These are phyloP conservation scores for Hydrolagus colliei DNA, from an alignment of 2,797 vertebrate genomes.

Conservation along the genomic window DNA sequence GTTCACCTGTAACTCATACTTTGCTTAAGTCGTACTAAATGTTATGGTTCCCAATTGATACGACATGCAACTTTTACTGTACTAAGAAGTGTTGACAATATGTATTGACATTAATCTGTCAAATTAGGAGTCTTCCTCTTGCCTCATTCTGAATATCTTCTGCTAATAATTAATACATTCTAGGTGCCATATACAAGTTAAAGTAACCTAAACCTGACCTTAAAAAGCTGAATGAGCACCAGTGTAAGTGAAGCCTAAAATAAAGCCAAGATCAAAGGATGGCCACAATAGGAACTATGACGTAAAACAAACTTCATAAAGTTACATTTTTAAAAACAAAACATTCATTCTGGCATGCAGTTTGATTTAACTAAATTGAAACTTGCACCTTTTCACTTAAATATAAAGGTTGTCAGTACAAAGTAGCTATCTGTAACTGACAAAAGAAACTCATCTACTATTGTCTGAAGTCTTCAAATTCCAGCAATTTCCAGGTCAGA, in stretches of 20 bases:
- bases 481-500: conserved; percentile 5
- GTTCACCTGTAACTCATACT: too few relatives aligned
- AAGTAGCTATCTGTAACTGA: not conserved
- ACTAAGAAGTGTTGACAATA: not conserved
- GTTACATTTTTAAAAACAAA: not conserved
- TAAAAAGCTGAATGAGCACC: not conserved
- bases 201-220: not conserved
- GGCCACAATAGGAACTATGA: not conserved
- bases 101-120: not conserved
- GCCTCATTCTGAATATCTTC: not conserved
- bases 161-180: not conserved
- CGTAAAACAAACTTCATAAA: not conserved
- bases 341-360: not conserved
- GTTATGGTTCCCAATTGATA: too few relatives aligned
- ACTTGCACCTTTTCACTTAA: not conserved
- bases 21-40: too few relatives aligned
- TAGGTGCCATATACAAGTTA: conserved; percentile 14
- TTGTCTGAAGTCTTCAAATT: not conserved
- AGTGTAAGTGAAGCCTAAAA: not conserved
- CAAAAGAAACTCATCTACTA: not conserved
- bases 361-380: not conserved
- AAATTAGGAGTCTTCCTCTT: not conserved
- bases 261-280: not conserved
- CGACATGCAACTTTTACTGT: not conserved
- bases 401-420: not conserved